Base-by-base conservation (phyloP, 2,888 invertebrate species). In the Patella depressa region DNA sequence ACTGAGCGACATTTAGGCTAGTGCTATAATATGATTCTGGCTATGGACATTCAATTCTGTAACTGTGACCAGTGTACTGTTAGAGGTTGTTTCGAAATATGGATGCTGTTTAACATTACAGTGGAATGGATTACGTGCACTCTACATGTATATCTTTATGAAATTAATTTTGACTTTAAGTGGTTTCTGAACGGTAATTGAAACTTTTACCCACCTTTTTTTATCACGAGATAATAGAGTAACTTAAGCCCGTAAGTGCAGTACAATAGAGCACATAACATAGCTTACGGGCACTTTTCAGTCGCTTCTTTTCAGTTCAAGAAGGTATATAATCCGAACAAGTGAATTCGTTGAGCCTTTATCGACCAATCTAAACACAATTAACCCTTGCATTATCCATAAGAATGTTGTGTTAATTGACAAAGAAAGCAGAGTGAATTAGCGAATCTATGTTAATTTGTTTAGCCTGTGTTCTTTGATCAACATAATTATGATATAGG, bases 401-500 rank as follows among this genome's bases (percentile, higher is more conserved):
- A 65, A 19, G 65, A 65, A 65, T 65, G 65, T 11, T 24, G 65
- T 65, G 65, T 24, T 65, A 65, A 65, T 65, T 65, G 65, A 19
- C 19, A 65, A 65, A 65, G 65, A 65, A 65, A 24, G 24, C 19
- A 19, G 24, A 65, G 24, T 65, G 65, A 65, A 65, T 65, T 65
- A 65, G 65, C 65, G 19, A 65, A 24, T 65, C 19, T 65, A 65
- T 65, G 65, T 19, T 65, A 65, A 65, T 65, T 65, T 65, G 24
- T 24, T 24, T 24, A 65, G 65, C 24, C 24, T 24, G 19, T 19
- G 19, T 24, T 24, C 65, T 24, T 65, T 65, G 65, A 65, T 65
- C 65, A 24, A 24, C 11, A 65, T 24, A 65, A 24, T 65, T 65
- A 19, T 24, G 19, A 65, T 24, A 24, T 65, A 24, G 65, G 65